Conservation (phyloP, 2,888 invertebrate genomes). For the Oxyscelio sp. region DNA sequence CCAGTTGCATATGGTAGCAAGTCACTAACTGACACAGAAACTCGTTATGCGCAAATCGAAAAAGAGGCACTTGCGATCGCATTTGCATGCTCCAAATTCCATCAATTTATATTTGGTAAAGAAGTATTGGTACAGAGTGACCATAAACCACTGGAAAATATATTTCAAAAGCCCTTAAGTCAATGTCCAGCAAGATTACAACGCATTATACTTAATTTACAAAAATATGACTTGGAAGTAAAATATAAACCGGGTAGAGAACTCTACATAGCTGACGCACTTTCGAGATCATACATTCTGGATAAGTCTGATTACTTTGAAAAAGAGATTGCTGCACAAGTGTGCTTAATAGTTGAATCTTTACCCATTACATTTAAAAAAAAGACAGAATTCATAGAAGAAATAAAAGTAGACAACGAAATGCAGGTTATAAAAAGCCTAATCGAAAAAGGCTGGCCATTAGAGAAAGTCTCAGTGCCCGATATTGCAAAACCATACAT, state of each 20-base stretch:
- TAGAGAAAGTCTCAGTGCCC: slow-evolving; percentile 57
- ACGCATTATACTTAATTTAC: background rate
- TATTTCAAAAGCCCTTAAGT: background rate
- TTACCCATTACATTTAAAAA: slow-evolving; percentile 11
- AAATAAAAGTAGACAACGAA: slow-evolving; percentile 15
- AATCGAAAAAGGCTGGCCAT: slow-evolving; percentile 75
- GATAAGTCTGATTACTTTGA: slow-evolving; percentile 22
- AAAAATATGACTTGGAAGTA: slow-evolving; percentile 74
- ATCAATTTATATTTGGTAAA: no score
- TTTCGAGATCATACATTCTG: background rate
- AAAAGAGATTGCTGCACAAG: slow-evolving; percentile 3
- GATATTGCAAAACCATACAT: slow-evolving; percentile 39
- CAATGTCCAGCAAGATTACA: background rate
- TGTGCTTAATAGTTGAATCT: background rate
- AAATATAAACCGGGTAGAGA: background rate
- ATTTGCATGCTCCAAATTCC: no score
- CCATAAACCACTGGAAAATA: no score
- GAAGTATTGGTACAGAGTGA: no score
- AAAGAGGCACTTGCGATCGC: no score
- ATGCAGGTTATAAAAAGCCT: slow-evolving; percentile 3
- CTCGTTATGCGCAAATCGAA: no score
- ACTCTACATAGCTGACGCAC: background rate
- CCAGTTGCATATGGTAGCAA: slow-evolving; percentile 79
- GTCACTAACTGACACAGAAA: background rate
- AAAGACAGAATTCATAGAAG: slow-evolving; percentile 15